Percentiles rank a stretch among this genome's conserved stretches.
phyloP scores from a whole-genome alignment of 1,140 invertebrate species.

The Hesperophylax magnus region DNA sequence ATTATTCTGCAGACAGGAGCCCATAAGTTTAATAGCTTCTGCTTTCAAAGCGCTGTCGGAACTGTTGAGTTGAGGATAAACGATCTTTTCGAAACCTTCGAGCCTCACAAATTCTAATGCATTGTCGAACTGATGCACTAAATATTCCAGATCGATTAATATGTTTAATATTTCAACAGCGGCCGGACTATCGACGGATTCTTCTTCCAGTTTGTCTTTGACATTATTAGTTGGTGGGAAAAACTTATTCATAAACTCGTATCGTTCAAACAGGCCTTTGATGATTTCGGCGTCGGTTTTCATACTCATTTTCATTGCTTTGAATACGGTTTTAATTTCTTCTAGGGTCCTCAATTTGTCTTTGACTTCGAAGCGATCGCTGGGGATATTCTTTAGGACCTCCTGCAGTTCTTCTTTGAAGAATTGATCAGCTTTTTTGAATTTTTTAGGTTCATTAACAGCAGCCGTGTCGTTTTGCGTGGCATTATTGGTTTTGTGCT shows the following conservation, averaged over 20 bases:
- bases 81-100: constrained; percentile 74
- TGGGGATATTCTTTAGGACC: constrained; percentile 60
- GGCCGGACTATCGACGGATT: constrained; percentile 39
- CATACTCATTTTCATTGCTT: constrained; percentile 73
- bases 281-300: constrained; percentile 78
- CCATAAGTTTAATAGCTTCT: constrained; percentile 74
- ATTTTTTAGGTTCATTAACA: constrained; percentile 27
- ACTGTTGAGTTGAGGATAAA: constrained; percentile 77
- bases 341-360: constrained; percentile 73
- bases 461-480: constrained; percentile 3
- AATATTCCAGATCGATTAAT: constrained; percentile 78
- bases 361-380: constrained; percentile 59
- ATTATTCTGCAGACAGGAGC: constrained; percentile 80
- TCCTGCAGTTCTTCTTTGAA: constrained; percentile 59
- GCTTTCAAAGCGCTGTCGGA: constrained; percentile 71
- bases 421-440: constrained; percentile 10
- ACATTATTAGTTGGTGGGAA: constrained; percentile 17
- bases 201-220: constrained; percentile 60
- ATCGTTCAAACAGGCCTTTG: constrained; percentile 70
- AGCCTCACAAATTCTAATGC: constrained; percentile 77
- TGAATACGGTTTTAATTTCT: constrained; percentile 77
- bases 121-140: constrained; percentile 83
- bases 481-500: constrained; percentile 45
- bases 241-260: constrained; percentile 62
- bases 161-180: constrained; percentile 70